Evolutionary conservation across 2,797 vertebrate genomes (phyloP), one percentile per base, ranked within the genome.

Genomic region (Phataginus tetradactyla): DNA sequence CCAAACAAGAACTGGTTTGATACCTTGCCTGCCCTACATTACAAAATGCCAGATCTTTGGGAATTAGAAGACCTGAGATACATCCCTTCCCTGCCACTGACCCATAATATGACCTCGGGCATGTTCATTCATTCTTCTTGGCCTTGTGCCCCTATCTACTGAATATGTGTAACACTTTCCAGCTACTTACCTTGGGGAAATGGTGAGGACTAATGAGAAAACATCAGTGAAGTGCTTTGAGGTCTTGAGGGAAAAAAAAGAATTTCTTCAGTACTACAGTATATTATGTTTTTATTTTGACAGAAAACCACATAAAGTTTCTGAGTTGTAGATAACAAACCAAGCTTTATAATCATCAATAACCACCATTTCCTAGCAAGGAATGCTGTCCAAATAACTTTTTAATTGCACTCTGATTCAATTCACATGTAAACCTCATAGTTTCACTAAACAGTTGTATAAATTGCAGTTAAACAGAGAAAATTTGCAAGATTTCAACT

Each of bases 101-200:
- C 55, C 37, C 93, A 90, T 64, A 71, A 5, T 2, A 17, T 96
- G 95, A 92, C 97, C 94, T 96, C 95, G 91, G 96, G 72, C 94
- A 68, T 96, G 89, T 90, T 93, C 79, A 18, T 93, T 97, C 95
- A 93, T 94, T 95, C 95, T 90, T 97, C 92, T 96, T 97, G 97
- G 96, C 96, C 49, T 95, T 69, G 66, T 97, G 96, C 92, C 93
- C 57, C 27, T 8, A 39, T 42, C 37, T 72, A 27, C 42, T 95
- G 85, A 85, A 90, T 84, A 34, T 84, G n/a, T 64, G 53, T 77
- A 96, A 95, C 53, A 95, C 42, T 97, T 97, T 96, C 92, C 71
- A 75, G 55, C 89, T 71, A 77, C 90, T 95, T 94, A 95, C 96
- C 84, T 94, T 87, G 84, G 92, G 84, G 89, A 97, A 94, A 94